phyloP scores from a whole-genome alignment of 2,113 vertebrate genomes.

The Corvus cornix region DNA sequence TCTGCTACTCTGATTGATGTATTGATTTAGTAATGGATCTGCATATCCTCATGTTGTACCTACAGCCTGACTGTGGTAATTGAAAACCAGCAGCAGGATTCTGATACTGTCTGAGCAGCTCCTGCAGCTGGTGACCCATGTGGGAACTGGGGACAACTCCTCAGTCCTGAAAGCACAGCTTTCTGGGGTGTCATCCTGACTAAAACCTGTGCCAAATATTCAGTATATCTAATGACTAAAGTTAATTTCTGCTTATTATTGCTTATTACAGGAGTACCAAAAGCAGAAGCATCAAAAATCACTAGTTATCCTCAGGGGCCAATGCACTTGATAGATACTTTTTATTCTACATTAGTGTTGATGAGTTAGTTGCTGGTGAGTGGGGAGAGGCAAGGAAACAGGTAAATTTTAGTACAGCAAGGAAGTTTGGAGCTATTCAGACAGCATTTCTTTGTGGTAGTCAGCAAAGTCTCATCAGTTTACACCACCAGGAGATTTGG shows the following conservation, averaged over 20 bases:
- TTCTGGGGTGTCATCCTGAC: background rate
- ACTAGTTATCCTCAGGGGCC: background rate
- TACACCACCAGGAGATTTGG: background rate
- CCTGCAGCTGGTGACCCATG: background rate
- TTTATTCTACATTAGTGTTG: background rate
- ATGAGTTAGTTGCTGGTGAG: background rate
- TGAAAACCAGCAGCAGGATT: background rate
- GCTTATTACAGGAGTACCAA: background rate
- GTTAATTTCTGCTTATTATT: background rate
- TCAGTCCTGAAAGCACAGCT: background rate
- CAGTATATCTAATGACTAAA: background rate
- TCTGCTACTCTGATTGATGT: background rate
- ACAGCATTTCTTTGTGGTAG: background rate
- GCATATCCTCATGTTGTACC: background rate
- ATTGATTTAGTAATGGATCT: conserved; percentile 6
- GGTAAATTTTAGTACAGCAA: background rate
- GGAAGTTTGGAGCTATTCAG: background rate
- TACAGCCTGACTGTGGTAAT: background rate
- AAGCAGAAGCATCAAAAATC: background rate
- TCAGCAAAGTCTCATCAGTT: background rate
- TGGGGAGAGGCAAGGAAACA: background rate
- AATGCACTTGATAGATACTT: background rate
- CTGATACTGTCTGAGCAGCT: background rate
- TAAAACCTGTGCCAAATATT: background rate
- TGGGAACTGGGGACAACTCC: background rate